Base-by-base conservation (phyloP, 2,797 vertebrate species). In the Gymnodraco acuticeps region DNA sequence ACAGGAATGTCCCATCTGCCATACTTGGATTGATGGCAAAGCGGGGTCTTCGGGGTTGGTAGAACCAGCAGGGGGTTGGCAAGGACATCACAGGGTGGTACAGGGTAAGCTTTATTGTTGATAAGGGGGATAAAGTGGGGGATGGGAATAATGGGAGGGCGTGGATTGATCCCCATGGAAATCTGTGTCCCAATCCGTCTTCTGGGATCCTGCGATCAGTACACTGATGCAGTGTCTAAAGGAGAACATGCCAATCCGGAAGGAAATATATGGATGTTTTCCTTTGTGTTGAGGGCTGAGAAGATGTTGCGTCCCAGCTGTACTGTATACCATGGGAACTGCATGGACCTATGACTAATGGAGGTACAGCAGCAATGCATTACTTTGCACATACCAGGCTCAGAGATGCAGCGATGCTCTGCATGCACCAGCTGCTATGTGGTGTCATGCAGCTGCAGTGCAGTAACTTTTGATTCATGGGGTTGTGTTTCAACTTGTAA, bases 291-390 rank as follows among this genome's bases (percentile, higher is more conserved):
- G 76, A 86, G 68, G 50, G 53, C 63, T 55, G 78, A 83, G 70
- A 64, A 70, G 86, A 85, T 85, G 81, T 63, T 74, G 66, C 73
- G 87, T 31, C 87, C 93, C 27, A 85, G 86, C 81, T 93, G 92
- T 58, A 72, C 81, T 93, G 92, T 58, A 72, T 90, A 62, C 88
- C 88, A 1, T 92, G 89, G 91, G 84, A 93, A 23, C 61, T 85
- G 73, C 77, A 76, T 2, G 74, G 66, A 62, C 67, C 76, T 19
- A 68, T 77, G 58, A 59, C 61, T 33, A 75, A 63, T 48, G 54
- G 76, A 92, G 93, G 91, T 91, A 90, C 60, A 54, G 53, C 77
- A 62, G 67, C 51, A 43, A 23, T 52, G 46, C 38, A 13, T 76
- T 69, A n/a, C 51, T 69, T 75, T 73, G 65, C n/a, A 48, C 12